These are phyloP conservation scores for Ptyas mucosa DNA, from an alignment of 2,113 vertebrate species.

Conservation along the genomic window DNA sequence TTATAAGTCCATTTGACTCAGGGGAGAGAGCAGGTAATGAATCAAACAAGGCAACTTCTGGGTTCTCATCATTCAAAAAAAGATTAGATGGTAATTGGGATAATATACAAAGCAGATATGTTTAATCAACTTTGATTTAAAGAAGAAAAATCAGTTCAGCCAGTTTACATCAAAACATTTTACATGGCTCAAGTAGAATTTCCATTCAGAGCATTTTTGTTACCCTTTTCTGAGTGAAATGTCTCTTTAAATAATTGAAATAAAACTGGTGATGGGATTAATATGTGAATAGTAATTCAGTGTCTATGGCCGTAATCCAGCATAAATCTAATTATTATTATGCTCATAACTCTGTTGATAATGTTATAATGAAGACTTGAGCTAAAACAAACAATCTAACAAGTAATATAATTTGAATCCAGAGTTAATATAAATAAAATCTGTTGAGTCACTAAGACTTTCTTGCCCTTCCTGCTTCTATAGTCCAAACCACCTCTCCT, in stretches of 20 bases:
- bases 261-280: neutral
- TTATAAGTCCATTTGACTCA: neutral
- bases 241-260: neutral
- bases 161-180: conserved; percentile 54
- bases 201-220: conserved; percentile 40
- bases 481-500: neutral
- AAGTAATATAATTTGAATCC: neutral
- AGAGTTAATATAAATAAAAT: neutral
- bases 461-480: neutral
- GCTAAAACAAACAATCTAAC: neutral
- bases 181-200: conserved; percentile 40
- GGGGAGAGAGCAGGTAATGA: neutral
- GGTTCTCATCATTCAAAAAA: neutral
- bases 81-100: conserved; percentile 2
- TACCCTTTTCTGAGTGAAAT: conserved; percentile 19
- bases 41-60: neutral
- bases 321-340: neutral
- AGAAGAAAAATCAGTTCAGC: neutral
- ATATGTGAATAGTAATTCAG: neutral
- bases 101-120: neutral
- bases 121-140: neutral
- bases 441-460: neutral
- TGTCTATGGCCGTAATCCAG: neutral
- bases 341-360: neutral
- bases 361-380: neutral